A percentile compares a stretch with the other conserved stretches of the same genome.
phyloP scores from a whole-genome alignment of 2,113 vertebrate genomes.

The Albula glossodonta region DNA sequence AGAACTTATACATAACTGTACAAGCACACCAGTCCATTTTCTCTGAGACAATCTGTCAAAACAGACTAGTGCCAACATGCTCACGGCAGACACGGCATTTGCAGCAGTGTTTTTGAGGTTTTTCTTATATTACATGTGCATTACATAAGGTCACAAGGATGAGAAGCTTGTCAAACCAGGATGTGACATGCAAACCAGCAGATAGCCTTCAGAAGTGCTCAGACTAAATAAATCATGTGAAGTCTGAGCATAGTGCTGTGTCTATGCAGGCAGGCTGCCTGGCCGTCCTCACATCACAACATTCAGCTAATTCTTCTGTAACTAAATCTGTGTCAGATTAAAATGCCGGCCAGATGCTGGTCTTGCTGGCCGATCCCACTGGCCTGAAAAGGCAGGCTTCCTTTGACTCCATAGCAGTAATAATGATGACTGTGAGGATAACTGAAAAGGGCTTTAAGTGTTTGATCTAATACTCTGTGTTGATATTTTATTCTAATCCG shows the following conservation, averaged over 20 bases:
- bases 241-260: not conserved
- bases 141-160: too few relatives aligned
- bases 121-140: too few relatives aligned
- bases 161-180: not conserved
- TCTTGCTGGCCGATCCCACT: not conserved
- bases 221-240: not conserved
- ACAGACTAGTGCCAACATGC: too few relatives aligned
- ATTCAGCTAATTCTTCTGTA: not conserved
- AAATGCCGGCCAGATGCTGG: constrained; percentile 4
- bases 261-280: not conserved
- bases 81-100: too few relatives aligned
- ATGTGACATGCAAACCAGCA: not conserved
- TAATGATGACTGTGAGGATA: not conserved
- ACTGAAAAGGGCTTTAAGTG: not conserved
- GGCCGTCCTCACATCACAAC: not conserved
- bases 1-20: not conserved
- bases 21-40: too few relatives aligned
- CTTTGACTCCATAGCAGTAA: not conserved
- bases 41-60: too few relatives aligned
- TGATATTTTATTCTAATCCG: not conserved
- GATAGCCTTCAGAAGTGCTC: not conserved
- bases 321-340: not conserved
- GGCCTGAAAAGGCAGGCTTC: not conserved
- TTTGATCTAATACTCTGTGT: not conserved
- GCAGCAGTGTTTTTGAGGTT: too few relatives aligned